Conservation (phyloP, 2,888 invertebrate genomes). For the Trachelus tabidus region DNA sequence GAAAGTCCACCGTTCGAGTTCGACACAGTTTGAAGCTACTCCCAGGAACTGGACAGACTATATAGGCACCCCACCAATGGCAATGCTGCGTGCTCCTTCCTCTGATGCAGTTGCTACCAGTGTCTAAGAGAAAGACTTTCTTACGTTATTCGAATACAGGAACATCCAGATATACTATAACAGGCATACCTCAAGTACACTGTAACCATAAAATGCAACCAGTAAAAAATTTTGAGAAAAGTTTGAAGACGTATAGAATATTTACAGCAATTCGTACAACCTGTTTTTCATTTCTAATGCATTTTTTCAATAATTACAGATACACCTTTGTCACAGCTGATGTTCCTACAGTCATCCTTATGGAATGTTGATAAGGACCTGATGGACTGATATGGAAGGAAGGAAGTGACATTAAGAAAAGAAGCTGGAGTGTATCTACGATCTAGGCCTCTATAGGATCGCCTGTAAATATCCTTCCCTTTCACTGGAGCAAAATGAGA, state of each 20-base stretch:
- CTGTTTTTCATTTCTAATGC: too few relatives aligned
- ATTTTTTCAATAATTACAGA: background rate
- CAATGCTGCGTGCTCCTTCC: conserved; percentile 9
- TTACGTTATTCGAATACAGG: background rate
- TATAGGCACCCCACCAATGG: conserved; percentile 56
- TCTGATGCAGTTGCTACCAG: conserved; percentile 19
- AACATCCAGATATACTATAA: background rate
- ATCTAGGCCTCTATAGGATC: conserved; percentile 41
- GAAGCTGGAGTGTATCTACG: conserved; percentile 23
- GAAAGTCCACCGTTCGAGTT: background rate
- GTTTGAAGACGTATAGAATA: background rate
- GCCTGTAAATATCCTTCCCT: conserved; percentile 46
- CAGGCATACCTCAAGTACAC: background rate
- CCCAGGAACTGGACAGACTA: conserved; percentile 50
- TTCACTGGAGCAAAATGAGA: conserved; percentile 45
- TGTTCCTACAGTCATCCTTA: background rate
- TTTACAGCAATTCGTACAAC: background rate
- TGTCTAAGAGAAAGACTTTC: conserved; percentile 53
- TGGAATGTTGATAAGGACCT: background rate
- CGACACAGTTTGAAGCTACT: conserved; percentile 52
- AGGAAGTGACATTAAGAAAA: conserved; percentile 12
- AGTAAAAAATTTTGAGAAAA: background rate
- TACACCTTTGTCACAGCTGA: background rate
- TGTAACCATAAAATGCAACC: background rate
- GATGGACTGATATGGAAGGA: background rate